Conservation (phyloP, 2,797 vertebrate genomes). For the Periparus ater region DNA sequence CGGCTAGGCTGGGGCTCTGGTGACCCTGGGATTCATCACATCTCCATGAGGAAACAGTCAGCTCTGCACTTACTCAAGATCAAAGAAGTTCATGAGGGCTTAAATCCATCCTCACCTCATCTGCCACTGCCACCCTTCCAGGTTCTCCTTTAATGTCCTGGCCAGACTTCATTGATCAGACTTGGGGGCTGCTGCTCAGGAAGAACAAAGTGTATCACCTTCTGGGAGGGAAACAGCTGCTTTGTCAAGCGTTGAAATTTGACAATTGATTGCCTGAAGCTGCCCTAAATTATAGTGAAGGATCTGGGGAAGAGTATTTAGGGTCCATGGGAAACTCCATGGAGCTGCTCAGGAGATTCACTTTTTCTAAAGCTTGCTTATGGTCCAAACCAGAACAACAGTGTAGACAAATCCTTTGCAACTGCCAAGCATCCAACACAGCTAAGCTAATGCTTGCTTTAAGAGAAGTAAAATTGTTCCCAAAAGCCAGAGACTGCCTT, state of each 20-base stretch:
- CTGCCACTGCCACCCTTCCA: background rate
- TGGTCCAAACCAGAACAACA: background rate
- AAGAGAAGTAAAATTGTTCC: background rate
- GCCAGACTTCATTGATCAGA: background rate
- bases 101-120: background rate
- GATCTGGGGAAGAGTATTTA: background rate
- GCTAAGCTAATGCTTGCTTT: background rate
- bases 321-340: background rate
- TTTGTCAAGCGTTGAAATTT: background rate
- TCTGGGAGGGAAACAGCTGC: background rate
- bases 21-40: background rate
- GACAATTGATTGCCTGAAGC: background rate
- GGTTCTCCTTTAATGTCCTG: background rate
- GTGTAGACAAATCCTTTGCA: background rate
- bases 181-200: background rate
- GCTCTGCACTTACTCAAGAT: rapidly evolving
- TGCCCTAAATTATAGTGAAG: background rate
- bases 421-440: background rate
- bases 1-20: background rate
- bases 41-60: background rate
- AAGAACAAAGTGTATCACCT: background rate
- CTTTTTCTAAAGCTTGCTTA: background rate
- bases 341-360: background rate
- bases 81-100: background rate
- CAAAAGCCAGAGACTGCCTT: background rate